Evolutionary conservation across 2,113 vertebrate species (phyloP), one percentile per base, ranked within the genome.

Genomic region (Lontra canadensis): DNA sequence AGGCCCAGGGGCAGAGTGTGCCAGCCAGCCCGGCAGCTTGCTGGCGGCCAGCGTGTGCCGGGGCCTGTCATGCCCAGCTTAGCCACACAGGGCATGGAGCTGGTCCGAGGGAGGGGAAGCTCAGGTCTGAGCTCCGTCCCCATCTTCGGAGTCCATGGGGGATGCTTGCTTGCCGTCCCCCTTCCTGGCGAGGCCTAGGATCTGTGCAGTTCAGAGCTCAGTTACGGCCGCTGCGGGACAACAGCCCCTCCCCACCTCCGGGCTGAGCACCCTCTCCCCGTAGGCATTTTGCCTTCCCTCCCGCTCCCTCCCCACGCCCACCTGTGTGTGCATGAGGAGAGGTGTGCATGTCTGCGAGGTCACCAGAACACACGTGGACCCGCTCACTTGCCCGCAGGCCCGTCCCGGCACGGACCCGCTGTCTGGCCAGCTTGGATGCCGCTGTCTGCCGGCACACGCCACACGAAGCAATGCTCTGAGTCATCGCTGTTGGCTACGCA

Each of bases 41-140:
- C 94, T 96, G 96, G 94, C 2, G 3, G 63, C 92, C 81, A 84
- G 94, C 59, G 73, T 96, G 80, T 92, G 83, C 36, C 52, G 39
- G 29, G 73, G 49, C 74, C 84, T 6, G 73, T 97, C 89, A 89
- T 83, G 91, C 52, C 36, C 36, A 93, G 82, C 52, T 88, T 65
- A 82, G 55, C 23, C 71, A 44, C 44, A 4, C 15, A 10, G 81
- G 8, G 49, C 11, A 13, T 13, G 23, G 85, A 71, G 55, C 20
- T 59, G 31, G 39, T 82, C 39, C 7, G 1, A 55, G 90, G 44
- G 6, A 31, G 23, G 31, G 74, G 21, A 47, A 15, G 65, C 10
- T 39, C 1, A 2, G 4, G 14, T 44, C 79, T 86, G 12, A 39
- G 61, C 17, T 44, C 81, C 61, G 42, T 61, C 39, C 0, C 4